Evolutionary conservation across 2,113 vertebrate species (phyloP).

Genomic region (Orycteropus afer): DNA sequence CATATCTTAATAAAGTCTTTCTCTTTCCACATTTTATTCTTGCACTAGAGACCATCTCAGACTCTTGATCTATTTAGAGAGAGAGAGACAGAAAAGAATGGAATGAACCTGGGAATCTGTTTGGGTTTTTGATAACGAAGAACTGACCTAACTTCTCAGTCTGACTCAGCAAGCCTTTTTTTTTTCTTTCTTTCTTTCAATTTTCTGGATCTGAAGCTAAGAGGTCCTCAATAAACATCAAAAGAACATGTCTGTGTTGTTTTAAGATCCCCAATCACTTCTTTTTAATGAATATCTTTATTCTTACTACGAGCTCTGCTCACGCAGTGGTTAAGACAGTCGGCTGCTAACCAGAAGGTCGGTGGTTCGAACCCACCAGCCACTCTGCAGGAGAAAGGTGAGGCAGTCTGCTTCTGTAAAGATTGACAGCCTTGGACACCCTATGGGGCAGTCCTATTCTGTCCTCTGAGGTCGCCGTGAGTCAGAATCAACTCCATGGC

Average conservation of each 20-base stretch:
- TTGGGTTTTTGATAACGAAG: conserved; percentile 23
- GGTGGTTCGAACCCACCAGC: too few relatives aligned
- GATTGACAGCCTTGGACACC: too few relatives aligned
- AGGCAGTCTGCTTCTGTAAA: too few relatives aligned
- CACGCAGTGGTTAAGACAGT: too few relatives aligned
- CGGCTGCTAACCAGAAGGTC: too few relatives aligned
- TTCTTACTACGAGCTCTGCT: too few relatives aligned
- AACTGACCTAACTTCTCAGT: neutral
- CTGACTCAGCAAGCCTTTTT: conserved; percentile 25
- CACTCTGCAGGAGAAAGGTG: too few relatives aligned
- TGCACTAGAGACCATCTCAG: neutral
- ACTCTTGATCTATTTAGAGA: too few relatives aligned
- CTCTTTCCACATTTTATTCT: conserved; percentile 43
- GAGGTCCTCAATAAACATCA: neutral
- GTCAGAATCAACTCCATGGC: too few relatives aligned
- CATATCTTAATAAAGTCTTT: conserved; percentile 27
- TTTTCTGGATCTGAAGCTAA: neutral
- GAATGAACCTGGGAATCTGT: neutral
- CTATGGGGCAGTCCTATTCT: too few relatives aligned
- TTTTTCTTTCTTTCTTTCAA: neutral
- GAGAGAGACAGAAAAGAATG: neutral
- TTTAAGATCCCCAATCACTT: neutral
- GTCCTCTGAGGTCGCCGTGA: too few relatives aligned
- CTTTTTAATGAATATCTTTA: conserved; percentile 1
- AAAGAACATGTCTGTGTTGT: neutral